These are phyloP conservation scores for Xiphophorus couchianus DNA, from an alignment of 2,113 vertebrate genomes.

Conservation along the genomic window DNA sequence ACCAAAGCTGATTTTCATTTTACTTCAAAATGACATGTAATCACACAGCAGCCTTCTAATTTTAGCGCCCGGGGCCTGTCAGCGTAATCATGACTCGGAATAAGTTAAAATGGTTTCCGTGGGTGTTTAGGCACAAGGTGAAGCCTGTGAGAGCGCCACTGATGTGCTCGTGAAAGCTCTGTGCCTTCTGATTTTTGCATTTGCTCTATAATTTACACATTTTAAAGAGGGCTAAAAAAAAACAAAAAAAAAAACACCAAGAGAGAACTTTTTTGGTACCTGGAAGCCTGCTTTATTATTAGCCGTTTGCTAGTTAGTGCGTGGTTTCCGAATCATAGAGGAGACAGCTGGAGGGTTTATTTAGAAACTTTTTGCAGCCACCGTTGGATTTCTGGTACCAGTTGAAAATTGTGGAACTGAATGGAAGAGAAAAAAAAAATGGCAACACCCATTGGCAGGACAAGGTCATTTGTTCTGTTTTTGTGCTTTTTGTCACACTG, in stretches of 20 bases:
- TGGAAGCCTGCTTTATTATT: background rate
- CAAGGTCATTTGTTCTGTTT: background rate
- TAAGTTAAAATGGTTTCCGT: constrained; percentile 30
- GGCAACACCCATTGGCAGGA: background rate
- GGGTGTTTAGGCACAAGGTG: constrained; percentile 19
- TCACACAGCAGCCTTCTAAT: constrained; percentile 24
- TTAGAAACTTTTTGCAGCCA: background rate
- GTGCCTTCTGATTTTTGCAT: constrained; percentile 1
- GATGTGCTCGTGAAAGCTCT: constrained; percentile 18
- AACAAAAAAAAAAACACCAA: background rate
- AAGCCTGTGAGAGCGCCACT: constrained; percentile 4
- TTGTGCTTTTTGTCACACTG: background rate
- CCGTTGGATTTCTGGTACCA: background rate
- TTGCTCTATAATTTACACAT: constrained; percentile 31
- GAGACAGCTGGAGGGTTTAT: background rate
- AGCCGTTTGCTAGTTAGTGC: background rate
- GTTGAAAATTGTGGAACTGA: background rate
- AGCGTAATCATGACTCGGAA: constrained; percentile 38
- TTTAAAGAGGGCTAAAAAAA: background rate
- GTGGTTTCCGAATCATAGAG: background rate
- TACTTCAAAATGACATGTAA: constrained; percentile 35
- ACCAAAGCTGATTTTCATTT: constrained; percentile 28
- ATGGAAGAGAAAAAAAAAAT: background rate
- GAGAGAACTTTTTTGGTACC: constrained; percentile 1
- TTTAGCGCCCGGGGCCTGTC: constrained; percentile 35